Conservation (phyloP, 2,888 invertebrate genomes). For the Globia sparganii region DNA sequence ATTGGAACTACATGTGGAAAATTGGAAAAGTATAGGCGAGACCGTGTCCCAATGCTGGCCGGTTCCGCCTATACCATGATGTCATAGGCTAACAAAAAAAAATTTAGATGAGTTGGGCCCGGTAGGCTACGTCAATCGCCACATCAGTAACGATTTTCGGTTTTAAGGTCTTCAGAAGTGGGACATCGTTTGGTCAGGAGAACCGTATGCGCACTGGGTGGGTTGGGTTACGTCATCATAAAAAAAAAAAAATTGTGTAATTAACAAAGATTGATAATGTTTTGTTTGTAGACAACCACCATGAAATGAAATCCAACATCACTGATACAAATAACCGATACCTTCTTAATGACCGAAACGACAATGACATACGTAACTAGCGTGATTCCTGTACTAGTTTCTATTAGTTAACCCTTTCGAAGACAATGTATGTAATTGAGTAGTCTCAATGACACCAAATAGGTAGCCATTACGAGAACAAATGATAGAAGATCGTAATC, state of each 20-base stretch:
- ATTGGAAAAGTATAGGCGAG: neutral
- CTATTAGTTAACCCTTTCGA: constrained; percentile 67
- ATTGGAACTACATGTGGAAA: neutral
- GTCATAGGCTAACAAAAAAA: neutral
- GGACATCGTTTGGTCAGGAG: neutral
- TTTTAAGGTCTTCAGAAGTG: neutral
- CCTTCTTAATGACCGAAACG: constrained; percentile 24
- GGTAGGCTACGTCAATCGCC: too few species aligned
- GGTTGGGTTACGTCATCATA: neutral
- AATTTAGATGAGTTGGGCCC: too few species aligned
- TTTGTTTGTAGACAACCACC: neutral
- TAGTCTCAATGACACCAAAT: constrained; percentile 55
- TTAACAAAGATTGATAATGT: neutral
- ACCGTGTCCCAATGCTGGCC: too few species aligned
- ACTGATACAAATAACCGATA: constrained; percentile 28
- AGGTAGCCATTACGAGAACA: constrained; percentile 66
- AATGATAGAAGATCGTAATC: constrained; percentile 65
- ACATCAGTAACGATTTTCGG: too few species aligned
- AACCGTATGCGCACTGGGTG: neutral
- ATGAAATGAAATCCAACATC: neutral
- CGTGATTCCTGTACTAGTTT: constrained; percentile 46
- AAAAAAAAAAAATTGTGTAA: neutral
- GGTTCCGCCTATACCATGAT: too few species aligned
- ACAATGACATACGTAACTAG: constrained; percentile 16
- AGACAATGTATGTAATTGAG: constrained; percentile 42